Percentiles rank a stretch among this genome's conserved stretches.
These are phyloP conservation scores for Cosmia trapezina DNA, from an alignment of 2,888 invertebrate genomes.

Conservation along the genomic window DNA sequence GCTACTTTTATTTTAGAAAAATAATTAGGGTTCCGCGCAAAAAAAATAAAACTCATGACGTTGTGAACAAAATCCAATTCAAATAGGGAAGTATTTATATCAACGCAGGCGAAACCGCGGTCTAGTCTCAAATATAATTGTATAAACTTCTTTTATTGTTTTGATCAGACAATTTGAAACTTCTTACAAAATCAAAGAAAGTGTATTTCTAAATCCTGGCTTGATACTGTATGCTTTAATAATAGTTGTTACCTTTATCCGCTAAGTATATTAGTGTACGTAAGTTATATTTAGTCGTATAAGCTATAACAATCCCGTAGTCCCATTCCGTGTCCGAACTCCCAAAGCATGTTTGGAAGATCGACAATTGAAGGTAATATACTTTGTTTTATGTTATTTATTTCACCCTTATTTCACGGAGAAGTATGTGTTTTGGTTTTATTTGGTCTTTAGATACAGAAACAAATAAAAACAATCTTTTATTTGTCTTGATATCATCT, in stretches of 20 bases:
- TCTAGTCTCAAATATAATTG: too few species aligned
- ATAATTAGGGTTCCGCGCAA: too few species aligned
- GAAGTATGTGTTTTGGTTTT: conserved; percentile 33
- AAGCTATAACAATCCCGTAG: conserved; percentile 70
- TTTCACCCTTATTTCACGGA: conserved; percentile 62
- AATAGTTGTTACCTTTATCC: conserved; percentile 73
- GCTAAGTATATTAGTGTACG: conserved; percentile 70
- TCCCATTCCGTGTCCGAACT: conserved; percentile 75
- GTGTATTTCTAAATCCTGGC: conserved; percentile 40
- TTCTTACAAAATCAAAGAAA: background rate
- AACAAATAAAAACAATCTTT: background rate
- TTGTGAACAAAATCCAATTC: too few species aligned
- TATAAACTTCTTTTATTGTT: background rate
- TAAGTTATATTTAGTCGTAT: conserved; percentile 62
- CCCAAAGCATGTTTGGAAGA: conserved; percentile 87
- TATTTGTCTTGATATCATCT: too few species aligned
- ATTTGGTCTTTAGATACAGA: conserved; percentile 31
- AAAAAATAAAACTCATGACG: too few species aligned
- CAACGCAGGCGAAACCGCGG: too few species aligned
- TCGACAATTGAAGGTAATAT: conserved; percentile 85
- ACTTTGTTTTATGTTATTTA: conserved; percentile 77
- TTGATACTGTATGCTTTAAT: conserved; percentile 75
- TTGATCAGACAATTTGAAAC: too few species aligned
- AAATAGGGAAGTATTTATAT: too few species aligned
- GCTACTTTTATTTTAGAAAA: too few species aligned